A percentile compares a stretch with the other conserved stretches of the same genome.
Conservation (phyloP, 2,113 vertebrate species). For the Mystacornis crossleyi region DNA sequence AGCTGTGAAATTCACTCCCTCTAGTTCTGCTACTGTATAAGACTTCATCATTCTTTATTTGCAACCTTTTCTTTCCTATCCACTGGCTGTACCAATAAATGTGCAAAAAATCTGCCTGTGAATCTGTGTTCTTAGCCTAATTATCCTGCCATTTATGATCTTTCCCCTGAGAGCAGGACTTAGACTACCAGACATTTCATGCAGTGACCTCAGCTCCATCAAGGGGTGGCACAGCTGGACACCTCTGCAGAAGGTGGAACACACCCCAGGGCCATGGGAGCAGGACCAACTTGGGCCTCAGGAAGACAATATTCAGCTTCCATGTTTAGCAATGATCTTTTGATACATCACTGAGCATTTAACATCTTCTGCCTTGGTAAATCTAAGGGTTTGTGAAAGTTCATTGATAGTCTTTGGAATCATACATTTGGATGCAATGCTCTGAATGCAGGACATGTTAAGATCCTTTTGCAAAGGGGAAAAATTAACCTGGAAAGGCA, state of each 20-base stretch:
- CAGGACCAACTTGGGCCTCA: not conserved
- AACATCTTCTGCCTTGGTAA: not conserved
- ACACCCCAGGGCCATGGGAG: not conserved
- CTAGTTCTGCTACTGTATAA: not conserved
- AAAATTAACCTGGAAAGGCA: not conserved
- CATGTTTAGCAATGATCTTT: not conserved
- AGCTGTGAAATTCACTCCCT: slow-evolving; percentile 14
- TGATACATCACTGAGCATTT: not conserved
- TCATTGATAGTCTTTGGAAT: not conserved
- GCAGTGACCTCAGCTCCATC: not conserved
- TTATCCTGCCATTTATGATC: not conserved
- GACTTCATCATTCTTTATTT: not conserved
- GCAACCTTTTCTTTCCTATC: not conserved
- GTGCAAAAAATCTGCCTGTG: not conserved
- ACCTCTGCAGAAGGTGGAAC: not conserved
- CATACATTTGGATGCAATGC: not conserved
- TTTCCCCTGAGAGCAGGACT: not conserved
- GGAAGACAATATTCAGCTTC: not conserved
- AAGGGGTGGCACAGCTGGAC: not conserved
- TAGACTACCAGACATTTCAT: not conserved
- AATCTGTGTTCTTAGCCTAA: not conserved
- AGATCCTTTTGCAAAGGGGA: not conserved
- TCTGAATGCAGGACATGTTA: not conserved
- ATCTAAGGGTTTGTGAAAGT: not conserved
- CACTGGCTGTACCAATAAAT: not conserved